Evolutionary conservation across 1,140 invertebrate genomes (phyloP).

Genomic region (Thaumetopoea pityocampa): DNA sequence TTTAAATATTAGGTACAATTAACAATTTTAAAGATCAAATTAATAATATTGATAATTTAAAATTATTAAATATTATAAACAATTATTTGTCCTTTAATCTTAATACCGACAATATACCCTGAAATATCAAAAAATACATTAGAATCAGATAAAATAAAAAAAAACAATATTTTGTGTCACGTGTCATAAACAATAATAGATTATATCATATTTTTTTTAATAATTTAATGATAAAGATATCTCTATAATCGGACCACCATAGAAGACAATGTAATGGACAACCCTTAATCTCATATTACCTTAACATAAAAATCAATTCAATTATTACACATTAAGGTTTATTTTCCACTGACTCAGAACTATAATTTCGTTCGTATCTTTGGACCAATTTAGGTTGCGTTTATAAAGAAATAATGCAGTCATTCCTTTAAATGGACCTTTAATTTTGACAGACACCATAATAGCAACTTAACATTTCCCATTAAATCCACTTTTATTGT

Average conservation of each 20-base stretch:
- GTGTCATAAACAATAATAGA: no score
- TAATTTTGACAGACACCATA: conserved; percentile 39
- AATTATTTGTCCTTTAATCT: no score
- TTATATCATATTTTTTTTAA: conserved; percentile 13
- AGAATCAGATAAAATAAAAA: no score
- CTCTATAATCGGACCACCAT: conserved; percentile 9
- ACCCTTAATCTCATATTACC: neutral
- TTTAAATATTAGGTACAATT: no score
- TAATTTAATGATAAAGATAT: conserved; percentile 13
- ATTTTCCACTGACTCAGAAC: neutral
- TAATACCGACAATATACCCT: no score
- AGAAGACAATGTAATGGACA: conserved; percentile 3
- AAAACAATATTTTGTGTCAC: no score
- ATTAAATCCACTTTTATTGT: neutral
- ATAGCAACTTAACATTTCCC: conserved; percentile 9
- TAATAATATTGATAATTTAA: no score
- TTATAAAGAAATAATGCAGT: conserved; percentile 35
- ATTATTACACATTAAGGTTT: neutral
- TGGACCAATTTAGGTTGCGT: conserved; percentile 1
- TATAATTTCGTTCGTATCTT: neutral
- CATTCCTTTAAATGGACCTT: conserved; percentile 37
- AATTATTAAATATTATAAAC: no score
- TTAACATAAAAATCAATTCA: neutral
- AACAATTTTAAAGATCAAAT: no score
- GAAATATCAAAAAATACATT: no score